These are phyloP conservation scores for Perizoma affinitatum DNA, from an alignment of 2,888 invertebrate species.

Conservation along the genomic window DNA sequence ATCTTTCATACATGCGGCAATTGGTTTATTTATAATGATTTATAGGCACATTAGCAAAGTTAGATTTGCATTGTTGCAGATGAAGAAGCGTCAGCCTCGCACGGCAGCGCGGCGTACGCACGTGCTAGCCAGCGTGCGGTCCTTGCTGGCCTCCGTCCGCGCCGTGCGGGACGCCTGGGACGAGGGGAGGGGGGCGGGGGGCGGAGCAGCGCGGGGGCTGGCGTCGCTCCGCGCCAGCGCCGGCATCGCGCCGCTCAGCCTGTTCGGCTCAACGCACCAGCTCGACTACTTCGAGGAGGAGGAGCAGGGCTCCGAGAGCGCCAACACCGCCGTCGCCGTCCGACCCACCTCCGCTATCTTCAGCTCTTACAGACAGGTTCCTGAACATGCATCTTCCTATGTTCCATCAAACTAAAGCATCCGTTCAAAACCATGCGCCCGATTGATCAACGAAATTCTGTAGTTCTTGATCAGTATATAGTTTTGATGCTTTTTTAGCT, in stretches of 20 bases:
- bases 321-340: constrained; percentile 67
- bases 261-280: constrained; percentile 88
- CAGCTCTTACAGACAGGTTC: constrained; percentile 72
- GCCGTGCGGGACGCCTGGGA: constrained; percentile 13
- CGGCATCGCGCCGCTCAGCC: constrained; percentile 59
- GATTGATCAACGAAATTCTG: too few relatives aligned
- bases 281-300: constrained; percentile 88
- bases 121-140: constrained; percentile 65
- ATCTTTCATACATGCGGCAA: too few relatives aligned
- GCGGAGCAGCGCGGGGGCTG: constrained; percentile 23
- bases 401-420: too few relatives aligned
- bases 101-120: constrained; percentile 72
- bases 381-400: too few relatives aligned
- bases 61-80: constrained; percentile 40
- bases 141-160: constrained; percentile 53
- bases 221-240: constrained; percentile 46
- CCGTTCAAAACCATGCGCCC: too few relatives aligned
- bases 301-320: constrained; percentile 49
- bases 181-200: constrained; percentile 16
- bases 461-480: too few relatives aligned
- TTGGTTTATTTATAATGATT: too few relatives aligned
- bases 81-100: constrained; percentile 59
- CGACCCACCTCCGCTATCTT: constrained; percentile 74
- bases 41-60: too few relatives aligned
- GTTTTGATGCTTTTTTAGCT: too few relatives aligned